phyloP scores from a whole-genome alignment of 2,888 invertebrate species.

The Chloroclystis v-ata region DNA sequence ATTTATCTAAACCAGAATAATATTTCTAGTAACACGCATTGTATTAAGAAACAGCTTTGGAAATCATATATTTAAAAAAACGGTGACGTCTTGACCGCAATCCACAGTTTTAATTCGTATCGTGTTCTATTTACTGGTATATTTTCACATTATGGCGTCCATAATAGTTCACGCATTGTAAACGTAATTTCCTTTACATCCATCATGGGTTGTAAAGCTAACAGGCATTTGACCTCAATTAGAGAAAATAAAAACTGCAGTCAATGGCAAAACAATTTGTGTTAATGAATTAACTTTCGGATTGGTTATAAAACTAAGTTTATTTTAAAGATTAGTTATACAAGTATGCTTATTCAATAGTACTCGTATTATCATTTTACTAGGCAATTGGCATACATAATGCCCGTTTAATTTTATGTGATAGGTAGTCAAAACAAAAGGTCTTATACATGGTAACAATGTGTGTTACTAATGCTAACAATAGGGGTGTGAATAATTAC shows the following conservation, averaged over 20 bases:
- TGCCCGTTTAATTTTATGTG: background rate
- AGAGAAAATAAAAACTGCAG: constrained; percentile 58
- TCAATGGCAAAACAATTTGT: constrained; percentile 69
- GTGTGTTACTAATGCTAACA: constrained; percentile 21
- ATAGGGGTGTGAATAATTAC: constrained; percentile 32
- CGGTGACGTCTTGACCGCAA: constrained; percentile 22
- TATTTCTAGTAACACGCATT: background rate
- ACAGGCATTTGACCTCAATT: constrained; percentile 65
- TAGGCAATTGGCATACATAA: background rate
- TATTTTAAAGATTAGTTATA: constrained; percentile 11
- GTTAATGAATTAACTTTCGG: constrained; percentile 54
- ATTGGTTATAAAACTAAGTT: constrained; percentile 33
- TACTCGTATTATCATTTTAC: constrained; percentile 3
- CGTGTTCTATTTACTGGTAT: constrained; percentile 30
- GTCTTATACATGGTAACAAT: background rate
- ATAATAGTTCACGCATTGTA: constrained; percentile 38
- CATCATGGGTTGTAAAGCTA: constrained; percentile 51
- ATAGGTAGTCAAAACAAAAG: background rate
- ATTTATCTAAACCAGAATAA: constrained; percentile 4
- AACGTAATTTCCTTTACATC: constrained; percentile 46
- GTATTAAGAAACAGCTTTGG: background rate
- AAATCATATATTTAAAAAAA: constrained; percentile 20
- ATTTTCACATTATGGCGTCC: constrained; percentile 32
- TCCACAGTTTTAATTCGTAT: constrained; percentile 28
- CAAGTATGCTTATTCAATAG: constrained; percentile 6